Base-by-base conservation (phyloP, 2,113 vertebrate species). In the Callithrix jacchus region DNA sequence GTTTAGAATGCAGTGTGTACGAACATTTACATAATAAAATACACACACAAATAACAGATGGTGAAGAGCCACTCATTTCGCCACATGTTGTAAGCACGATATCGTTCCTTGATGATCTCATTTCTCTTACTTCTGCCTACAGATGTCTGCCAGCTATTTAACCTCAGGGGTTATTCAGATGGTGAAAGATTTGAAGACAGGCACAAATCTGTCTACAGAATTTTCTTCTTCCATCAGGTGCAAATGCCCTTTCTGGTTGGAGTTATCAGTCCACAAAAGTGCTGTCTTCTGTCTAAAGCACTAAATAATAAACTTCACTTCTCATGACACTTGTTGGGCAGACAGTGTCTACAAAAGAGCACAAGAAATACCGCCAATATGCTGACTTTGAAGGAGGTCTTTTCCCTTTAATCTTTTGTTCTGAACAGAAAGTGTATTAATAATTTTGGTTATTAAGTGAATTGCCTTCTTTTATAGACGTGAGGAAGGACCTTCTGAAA, bases 21-120 rank as follows among this genome's bases (percentile, higher is more conserved):
- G 12, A 23, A 98, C 98, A 98, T 98, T 98, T 98, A 98, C 98
- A 99, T 98, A 99, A 99, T 98, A 98, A 98, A 98, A 98, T 98
- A 98, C 98, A 98, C 97, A 98, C 97, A 98, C 97, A 98, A 98
- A 98, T 98, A 98, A 98, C 98, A 99, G 98, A 98, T 98, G 98
- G 98, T 98, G 96, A 98, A 98, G 98, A 98, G 97, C 97, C 98
- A 98, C 96, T 98, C 98, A 96, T 97, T 98, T 98, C 97, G 82
- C 98, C 97, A 98, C 98, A 98, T 98, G 98, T 99, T 98, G 98
- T 98, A 98, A 98, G 98, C 97, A 98, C 94, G 98, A 97, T 98
- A 92, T 96, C 95, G 86, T 91, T 98, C 95, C 98, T 91, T 95
- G 97, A 98, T 98, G 97, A 98, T 98, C 97, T 98, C 16, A 1